phyloP scores from a whole-genome alignment of 1,140 invertebrate species.

The Metopolophium dirhodum region DNA sequence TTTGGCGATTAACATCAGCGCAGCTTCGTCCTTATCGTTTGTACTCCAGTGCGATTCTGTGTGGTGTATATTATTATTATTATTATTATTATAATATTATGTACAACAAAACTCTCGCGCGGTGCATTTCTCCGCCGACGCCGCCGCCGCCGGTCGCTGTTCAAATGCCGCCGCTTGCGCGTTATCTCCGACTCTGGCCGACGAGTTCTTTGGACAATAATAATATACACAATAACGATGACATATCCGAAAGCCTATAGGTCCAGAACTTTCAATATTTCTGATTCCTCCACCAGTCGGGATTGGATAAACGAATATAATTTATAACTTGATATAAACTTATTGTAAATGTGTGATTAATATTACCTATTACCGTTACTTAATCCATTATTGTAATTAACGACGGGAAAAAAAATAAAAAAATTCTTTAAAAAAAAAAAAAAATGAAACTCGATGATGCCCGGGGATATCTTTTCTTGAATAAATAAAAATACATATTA shows the following conservation, averaged over 20 bases:
- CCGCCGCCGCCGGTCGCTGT: background rate
- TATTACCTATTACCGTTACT: background rate
- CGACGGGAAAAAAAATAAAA: too few relatives aligned
- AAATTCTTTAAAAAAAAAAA: too few relatives aligned
- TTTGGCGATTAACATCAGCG: constrained; percentile 19
- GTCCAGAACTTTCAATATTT: background rate
- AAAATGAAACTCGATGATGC: background rate
- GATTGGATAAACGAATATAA: too few relatives aligned
- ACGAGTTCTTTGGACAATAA: background rate
- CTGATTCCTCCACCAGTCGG: background rate
- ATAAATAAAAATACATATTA: background rate
- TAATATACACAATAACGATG: background rate
- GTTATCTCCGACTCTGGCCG: background rate
- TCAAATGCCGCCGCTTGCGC: background rate
- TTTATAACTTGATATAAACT: too few relatives aligned
- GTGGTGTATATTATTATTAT: background rate
- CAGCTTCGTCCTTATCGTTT: background rate
- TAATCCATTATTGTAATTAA: background rate
- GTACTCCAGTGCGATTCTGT: background rate
- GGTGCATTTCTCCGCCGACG: background rate
- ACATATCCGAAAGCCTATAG: background rate
- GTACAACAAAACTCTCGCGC: background rate
- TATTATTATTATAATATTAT: background rate
- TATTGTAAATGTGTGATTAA: too few relatives aligned
- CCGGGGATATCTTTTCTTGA: background rate